These are phyloP conservation scores for Datnioides undecimradiatus DNA, from an alignment of 2,113 vertebrate genomes.

Conservation along the genomic window DNA sequence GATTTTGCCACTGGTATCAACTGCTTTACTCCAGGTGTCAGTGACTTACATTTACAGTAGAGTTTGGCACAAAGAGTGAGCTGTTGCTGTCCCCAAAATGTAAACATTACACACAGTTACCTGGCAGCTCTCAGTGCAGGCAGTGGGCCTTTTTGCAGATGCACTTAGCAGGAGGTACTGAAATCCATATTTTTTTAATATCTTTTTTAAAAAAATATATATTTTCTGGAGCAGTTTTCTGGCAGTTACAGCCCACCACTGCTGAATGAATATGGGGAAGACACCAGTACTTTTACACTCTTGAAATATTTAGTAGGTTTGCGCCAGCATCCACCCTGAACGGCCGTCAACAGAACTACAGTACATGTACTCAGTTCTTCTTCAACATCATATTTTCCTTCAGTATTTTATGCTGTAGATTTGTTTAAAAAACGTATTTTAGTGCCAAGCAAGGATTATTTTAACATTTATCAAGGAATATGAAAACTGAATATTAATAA, in stretches of 20 bases:
- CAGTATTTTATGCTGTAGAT: neutral
- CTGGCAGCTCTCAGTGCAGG: neutral
- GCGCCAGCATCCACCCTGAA: conserved; percentile 48
- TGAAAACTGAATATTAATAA: conserved; percentile 65
- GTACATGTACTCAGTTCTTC: conserved; percentile 8
- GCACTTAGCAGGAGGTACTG: conserved; percentile 19
- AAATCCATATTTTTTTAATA: conserved; percentile 26
- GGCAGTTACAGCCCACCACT: conserved; percentile 10
- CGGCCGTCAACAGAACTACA: conserved; percentile 42
- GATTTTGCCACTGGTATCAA: conserved; percentile 60
- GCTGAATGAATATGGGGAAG: conserved; percentile 52
- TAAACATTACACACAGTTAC: conserved; percentile 12
- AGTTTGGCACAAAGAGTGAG: conserved; percentile 10
- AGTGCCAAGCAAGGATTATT: neutral
- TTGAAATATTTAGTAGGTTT: conserved; percentile 76
- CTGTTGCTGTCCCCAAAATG: conserved; percentile 32
- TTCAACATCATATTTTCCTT: conserved; percentile 18
- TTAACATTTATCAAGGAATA: neutral
- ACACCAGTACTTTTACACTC: conserved; percentile 56
- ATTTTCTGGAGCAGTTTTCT: conserved; percentile 31
- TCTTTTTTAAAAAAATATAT: conserved; percentile 28
- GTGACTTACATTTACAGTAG: conserved; percentile 42
- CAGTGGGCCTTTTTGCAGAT: conserved; percentile 9
- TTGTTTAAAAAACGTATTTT: neutral
- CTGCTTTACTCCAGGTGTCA: conserved; percentile 61